Conservation (phyloP, 2,888 invertebrate genomes). For the Phalera bucephala region DNA sequence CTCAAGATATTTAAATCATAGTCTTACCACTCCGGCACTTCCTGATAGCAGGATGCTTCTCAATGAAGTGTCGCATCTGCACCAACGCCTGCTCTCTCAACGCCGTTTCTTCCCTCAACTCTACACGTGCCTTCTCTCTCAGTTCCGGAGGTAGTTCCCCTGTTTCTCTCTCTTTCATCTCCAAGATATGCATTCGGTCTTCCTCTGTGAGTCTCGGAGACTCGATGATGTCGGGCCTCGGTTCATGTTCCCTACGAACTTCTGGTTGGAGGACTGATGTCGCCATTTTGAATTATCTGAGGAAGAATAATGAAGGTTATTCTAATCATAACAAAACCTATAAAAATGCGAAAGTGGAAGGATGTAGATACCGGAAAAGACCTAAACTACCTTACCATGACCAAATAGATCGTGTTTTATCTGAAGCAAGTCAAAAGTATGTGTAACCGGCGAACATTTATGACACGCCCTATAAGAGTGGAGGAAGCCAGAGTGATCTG, state of each 20-base stretch:
- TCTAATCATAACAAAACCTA: too few relatives aligned
- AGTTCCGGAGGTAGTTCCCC: slow-evolving; percentile 81
- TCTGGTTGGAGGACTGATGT: slow-evolving; percentile 74
- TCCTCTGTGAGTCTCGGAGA: slow-evolving; percentile 62
- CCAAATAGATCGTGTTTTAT: too few relatives aligned
- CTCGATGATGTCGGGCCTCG: slow-evolving; percentile 52
- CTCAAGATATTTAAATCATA: too few relatives aligned
- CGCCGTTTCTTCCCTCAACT: slow-evolving; percentile 91
- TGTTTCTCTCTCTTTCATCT: slow-evolving; percentile 65
- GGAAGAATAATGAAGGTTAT: too few relatives aligned
- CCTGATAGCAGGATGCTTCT: slow-evolving; percentile 91
- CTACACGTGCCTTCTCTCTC: slow-evolving; percentile 85
- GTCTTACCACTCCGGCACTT: slow-evolving; percentile 90
- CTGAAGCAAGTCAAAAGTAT: too few relatives aligned
- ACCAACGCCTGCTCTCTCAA: slow-evolving; percentile 88
- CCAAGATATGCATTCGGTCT: slow-evolving; percentile 55
- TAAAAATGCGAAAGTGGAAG: too few relatives aligned
- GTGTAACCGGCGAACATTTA: too few relatives aligned
- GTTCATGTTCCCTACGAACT: slow-evolving; percentile 64
- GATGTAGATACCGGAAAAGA: too few relatives aligned
- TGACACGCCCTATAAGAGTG: too few relatives aligned
- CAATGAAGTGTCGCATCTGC: slow-evolving; percentile 92
- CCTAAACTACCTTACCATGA: too few relatives aligned
- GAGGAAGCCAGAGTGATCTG: too few relatives aligned
- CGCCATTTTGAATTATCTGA: slow-evolving; percentile 60